Percentiles rank a stretch among this genome's conserved stretches.
Conservation (phyloP, 35 echinoderm and acorn worm genomes). For the Heliocidaris tuberculata region DNA sequence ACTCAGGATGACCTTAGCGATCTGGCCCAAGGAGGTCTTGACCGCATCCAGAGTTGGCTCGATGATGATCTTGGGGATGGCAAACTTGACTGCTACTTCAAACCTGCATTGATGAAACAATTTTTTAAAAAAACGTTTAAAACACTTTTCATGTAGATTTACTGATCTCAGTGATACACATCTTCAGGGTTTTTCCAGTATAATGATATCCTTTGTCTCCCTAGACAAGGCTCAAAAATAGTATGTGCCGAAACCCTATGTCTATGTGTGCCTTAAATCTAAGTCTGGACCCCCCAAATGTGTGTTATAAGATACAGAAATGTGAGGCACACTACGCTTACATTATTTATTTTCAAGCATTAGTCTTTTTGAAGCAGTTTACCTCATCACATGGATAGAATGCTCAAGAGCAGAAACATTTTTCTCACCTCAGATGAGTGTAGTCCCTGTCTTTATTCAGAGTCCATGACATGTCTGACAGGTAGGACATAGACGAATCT, state of each 20-base stretch:
- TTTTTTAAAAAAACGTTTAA: no score
- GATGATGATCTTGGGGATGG: slow-evolving; percentile 98
- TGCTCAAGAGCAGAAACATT: neutral
- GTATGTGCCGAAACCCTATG: no score
- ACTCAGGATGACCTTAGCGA: slow-evolving; percentile 71
- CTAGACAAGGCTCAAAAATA: no score
- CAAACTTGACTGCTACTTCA: slow-evolving; percentile 95
- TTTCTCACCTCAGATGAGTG: slow-evolving; percentile 81
- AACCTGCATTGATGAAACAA: slow-evolving; percentile 55
- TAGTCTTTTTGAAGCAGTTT: no score
- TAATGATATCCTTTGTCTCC: no score
- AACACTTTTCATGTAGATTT: neutral
- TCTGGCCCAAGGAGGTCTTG: slow-evolving; percentile 63
- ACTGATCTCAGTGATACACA: neutral
- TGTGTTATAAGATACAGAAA: no score
- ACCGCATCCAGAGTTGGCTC: slow-evolving; percentile 85
- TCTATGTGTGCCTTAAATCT: no score
- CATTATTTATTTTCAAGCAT: no score
- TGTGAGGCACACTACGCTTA: no score
- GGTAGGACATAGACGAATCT: slow-evolving; percentile 74
- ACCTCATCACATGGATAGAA: no score
- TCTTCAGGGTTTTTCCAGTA: no score
- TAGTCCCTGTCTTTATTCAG: slow-evolving; percentile 70
- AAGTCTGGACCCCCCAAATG: no score
- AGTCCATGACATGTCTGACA: slow-evolving; percentile 91